These are phyloP conservation scores for Leptinotarsa lineolata DNA, from an alignment of 1,140 invertebrate genomes.

Conservation along the genomic window DNA sequence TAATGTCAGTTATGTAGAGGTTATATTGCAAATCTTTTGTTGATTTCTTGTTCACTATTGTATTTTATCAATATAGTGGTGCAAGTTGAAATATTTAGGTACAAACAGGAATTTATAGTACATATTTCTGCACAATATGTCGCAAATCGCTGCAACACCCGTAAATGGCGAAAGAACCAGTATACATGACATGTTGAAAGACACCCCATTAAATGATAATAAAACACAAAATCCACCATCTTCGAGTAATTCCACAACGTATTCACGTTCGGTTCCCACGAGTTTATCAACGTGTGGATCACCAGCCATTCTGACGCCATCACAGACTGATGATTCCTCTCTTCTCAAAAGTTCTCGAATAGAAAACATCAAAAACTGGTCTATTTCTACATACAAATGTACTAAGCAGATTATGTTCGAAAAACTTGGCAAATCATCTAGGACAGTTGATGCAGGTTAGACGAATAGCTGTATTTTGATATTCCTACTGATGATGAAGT, in stretches of 20 bases:
- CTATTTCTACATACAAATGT: slow-evolving; percentile 96
- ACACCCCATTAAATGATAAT: slow-evolving; percentile 78
- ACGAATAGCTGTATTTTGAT: neutral
- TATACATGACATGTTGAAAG: slow-evolving; percentile 87
- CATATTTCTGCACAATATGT: slow-evolving; percentile 40
- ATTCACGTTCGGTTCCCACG: slow-evolving; percentile 45
- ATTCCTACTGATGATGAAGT: too few relatives aligned
- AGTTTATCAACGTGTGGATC: slow-evolving; percentile 49
- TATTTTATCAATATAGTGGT: neutral
- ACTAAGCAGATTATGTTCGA: slow-evolving; percentile 94
- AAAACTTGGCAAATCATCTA: slow-evolving; percentile 89
- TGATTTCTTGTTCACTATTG: neutral
- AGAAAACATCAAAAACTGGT: slow-evolving; percentile 92
- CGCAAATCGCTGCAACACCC: slow-evolving; percentile 42
- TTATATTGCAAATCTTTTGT: slow-evolving; percentile 4
- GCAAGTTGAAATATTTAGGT: neutral
- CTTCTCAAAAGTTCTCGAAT: slow-evolving; percentile 75
- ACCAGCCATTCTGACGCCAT: slow-evolving; percentile 53
- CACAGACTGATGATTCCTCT: slow-evolving; percentile 66
- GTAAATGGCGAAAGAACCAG: slow-evolving; percentile 59
- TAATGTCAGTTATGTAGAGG: neutral
- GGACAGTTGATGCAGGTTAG: slow-evolving; percentile 85
- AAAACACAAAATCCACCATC: slow-evolving; percentile 74
- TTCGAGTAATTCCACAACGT: slow-evolving; percentile 44
- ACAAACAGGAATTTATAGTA: neutral